Evolutionary conservation across 92 coral and sea anemone species (phyloP).

Genomic region (Anthopleura xanthogrammica): DNA sequence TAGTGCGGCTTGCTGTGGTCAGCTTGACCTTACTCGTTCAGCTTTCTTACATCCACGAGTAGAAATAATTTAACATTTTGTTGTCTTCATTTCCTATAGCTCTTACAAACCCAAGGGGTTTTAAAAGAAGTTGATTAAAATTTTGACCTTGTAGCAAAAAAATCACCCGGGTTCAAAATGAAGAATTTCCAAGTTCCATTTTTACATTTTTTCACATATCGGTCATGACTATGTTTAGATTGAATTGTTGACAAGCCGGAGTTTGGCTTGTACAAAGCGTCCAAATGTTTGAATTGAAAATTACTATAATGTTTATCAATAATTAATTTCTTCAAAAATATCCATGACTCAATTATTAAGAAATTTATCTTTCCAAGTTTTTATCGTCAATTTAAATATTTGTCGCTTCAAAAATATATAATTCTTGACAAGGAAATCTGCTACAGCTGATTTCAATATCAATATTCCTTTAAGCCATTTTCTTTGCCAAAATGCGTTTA

Average conservation of each 20-base stretch:
- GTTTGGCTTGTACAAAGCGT: neutral
- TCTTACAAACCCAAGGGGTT: neutral
- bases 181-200: neutral
- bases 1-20: neutral
- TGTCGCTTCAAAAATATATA: neutral
- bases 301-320: neutral
- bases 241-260: slow-evolving; percentile 1
- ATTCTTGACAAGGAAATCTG: neutral
- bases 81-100: neutral
- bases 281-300: neutral
- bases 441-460: neutral
- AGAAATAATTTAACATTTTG: neutral
- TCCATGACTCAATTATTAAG: neutral
- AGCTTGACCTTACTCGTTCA: neutral
- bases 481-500: neutral
- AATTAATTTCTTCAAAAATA: neutral
- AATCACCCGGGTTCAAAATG: neutral
- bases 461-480: neutral
- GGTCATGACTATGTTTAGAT: neutral
- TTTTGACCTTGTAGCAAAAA: neutral
- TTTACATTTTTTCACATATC: neutral
- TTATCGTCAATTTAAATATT: neutral
- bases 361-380: neutral
- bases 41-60: neutral
- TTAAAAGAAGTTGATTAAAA: neutral